These are phyloP conservation scores for Heliconius aoede DNA, from an alignment of 2,888 invertebrate species.

Conservation along the genomic window DNA sequence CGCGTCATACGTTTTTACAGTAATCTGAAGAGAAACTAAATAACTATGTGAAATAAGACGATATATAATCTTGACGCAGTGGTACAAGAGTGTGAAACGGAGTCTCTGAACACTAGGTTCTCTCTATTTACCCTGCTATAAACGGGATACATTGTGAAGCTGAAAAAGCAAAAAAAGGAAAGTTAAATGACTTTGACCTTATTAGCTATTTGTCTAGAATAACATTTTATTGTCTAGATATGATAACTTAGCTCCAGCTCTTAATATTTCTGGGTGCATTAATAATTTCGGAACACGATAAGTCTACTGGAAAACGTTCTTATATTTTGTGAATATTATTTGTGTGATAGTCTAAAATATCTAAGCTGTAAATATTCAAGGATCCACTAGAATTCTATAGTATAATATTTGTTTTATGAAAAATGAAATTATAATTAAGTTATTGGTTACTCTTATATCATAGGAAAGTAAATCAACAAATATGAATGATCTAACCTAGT, in stretches of 20 bases:
- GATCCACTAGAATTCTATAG: not conserved
- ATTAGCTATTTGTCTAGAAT: not conserved
- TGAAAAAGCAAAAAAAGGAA: too few species aligned
- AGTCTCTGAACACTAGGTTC: too few species aligned
- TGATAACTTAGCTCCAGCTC: not conserved
- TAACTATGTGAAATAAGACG: not conserved
- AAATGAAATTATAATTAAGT: not conserved
- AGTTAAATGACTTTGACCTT: too few species aligned
- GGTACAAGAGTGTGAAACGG: too few species aligned
- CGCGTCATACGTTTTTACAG: not conserved
- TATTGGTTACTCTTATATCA: not conserved
- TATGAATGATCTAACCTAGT: not conserved
- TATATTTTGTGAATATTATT: not conserved
- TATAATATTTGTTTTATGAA: not conserved
- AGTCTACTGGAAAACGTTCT: constrained; percentile 3
- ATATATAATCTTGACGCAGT: too few species aligned
- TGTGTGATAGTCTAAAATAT: not conserved
- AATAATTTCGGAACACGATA: not conserved
- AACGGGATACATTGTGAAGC: too few species aligned
- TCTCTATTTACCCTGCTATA: too few species aligned
- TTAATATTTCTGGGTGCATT: not conserved
- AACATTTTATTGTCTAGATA: not conserved
- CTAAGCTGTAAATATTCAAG: not conserved
- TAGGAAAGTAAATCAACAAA: not conserved
- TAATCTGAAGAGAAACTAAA: not conserved